These are phyloP conservation scores for Nannoperca obscura DNA, from an alignment of 2,797 vertebrate species.

Conservation along the genomic window DNA sequence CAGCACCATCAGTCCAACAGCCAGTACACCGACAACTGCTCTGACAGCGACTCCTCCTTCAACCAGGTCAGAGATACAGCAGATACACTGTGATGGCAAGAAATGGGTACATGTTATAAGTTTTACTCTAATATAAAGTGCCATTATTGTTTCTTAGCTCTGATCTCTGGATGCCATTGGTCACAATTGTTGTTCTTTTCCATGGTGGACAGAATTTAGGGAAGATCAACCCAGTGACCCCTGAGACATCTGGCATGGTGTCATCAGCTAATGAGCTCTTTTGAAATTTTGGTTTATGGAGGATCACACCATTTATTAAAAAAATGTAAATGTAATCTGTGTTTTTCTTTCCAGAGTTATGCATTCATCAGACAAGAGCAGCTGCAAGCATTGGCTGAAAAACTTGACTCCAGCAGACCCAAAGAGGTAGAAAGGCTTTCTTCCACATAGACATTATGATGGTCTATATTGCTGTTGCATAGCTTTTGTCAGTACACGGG, in stretches of 20 bases:
- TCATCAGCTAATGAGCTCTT: neutral
- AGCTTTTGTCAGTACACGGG: neutral
- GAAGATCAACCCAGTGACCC: neutral
- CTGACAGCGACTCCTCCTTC: constrained; percentile 96
- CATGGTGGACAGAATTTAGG: neutral
- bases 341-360: constrained; percentile 89
- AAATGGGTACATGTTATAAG: neutral
- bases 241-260: neutral
- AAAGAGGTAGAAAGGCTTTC: constrained; percentile 88
- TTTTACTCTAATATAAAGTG: neutral
- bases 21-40: constrained; percentile 91
- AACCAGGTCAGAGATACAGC: constrained; percentile 87
- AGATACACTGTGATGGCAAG: neutral
- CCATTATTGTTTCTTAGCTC: neutral
- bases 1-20: constrained; percentile 82
- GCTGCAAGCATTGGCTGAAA: constrained; percentile 91
- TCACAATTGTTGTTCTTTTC: neutral
- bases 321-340: neutral
- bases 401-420: constrained; percentile 89
- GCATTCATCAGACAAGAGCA: constrained; percentile 96
- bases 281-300: neutral
- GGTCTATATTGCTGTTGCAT: neutral
- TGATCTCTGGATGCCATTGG: neutral
- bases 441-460: neutral
- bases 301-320: too few relatives aligned